These are phyloP conservation scores for Pogona vitticeps DNA, from an alignment of 2,113 vertebrate genomes.

Conservation along the genomic window DNA sequence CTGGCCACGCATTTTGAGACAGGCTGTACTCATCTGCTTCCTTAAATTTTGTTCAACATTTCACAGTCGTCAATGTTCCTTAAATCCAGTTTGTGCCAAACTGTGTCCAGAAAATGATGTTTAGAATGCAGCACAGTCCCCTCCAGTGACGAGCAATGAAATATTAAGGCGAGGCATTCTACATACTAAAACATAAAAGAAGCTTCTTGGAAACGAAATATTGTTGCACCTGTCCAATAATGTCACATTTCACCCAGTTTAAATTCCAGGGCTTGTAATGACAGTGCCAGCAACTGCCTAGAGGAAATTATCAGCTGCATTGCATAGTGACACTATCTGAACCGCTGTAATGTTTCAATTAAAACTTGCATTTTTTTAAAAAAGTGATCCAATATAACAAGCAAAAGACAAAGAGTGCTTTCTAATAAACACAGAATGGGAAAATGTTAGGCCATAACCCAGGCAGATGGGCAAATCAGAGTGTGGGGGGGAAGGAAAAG, in stretches of 20 bases:
- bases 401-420: not conserved
- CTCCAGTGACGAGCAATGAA: not conserved
- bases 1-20: not conserved
- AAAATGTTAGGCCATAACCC: not conserved
- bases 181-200: not conserved
- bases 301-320: slow-evolving; percentile 6
- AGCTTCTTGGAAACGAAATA: not conserved
- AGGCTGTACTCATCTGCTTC: not conserved
- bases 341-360: slow-evolving; percentile 15
- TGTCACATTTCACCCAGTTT: not conserved
- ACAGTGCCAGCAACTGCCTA: not conserved
- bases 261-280: slow-evolving; percentile 1
- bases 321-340: not conserved
- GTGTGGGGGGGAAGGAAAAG: not conserved
- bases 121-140: not conserved
- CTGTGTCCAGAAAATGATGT: not conserved
- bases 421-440: not conserved
- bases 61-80: not conserved
- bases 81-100: not conserved
- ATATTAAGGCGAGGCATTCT: not conserved
- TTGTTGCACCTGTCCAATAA: not conserved
- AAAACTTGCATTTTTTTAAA: not conserved
- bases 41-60: not conserved
- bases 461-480: not conserved
- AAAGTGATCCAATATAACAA: not conserved